Evolutionary conservation across 2,797 vertebrate genomes (phyloP).

Genomic region (Pipistrellus nathusii): DNA sequence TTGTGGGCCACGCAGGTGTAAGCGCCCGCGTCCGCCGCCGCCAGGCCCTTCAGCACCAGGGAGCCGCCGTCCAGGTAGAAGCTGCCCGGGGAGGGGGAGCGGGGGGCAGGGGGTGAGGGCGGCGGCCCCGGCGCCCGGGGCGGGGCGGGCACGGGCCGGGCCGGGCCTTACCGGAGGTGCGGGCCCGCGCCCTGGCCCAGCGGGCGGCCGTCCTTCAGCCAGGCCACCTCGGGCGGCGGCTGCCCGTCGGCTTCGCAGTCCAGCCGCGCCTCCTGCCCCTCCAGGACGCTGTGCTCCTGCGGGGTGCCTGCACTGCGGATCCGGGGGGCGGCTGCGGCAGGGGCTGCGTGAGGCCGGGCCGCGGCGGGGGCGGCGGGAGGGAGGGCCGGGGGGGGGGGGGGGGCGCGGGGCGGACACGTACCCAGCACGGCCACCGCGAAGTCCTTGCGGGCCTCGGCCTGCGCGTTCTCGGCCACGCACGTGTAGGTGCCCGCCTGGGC

Average conservation of each 20-base stretch:
- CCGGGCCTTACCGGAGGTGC: constrained; percentile 86
- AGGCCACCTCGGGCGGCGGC: constrained; percentile 91
- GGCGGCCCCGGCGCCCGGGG: rapidly evolving
- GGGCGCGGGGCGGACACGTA: constrained; percentile 69
- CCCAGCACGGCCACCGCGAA: constrained; percentile 92
- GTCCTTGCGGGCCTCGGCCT: constrained; percentile 88
- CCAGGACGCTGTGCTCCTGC: constrained; percentile 89
- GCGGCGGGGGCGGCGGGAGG: rapidly evolving
- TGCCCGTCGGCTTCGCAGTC: constrained; percentile 91
- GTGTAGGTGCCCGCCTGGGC: constrained; percentile 93
- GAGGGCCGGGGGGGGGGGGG: rapidly evolving
- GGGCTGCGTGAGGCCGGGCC: background rate
- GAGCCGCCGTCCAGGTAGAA: constrained; percentile 89
- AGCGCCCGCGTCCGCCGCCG: constrained; percentile 90
- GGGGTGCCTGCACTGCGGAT: constrained; percentile 87
- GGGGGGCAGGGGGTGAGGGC: rapidly evolving
- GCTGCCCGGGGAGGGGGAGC: constrained; percentile 80
- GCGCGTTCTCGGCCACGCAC: constrained; percentile 90
- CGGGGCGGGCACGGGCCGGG: rapidly evolving
- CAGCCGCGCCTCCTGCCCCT: constrained; percentile 89
- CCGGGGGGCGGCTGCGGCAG: constrained; percentile 89
- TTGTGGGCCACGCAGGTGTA: constrained; percentile 94
- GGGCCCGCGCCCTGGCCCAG: constrained; percentile 83
- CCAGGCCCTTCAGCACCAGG: constrained; percentile 90
- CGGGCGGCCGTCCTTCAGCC: constrained; percentile 93